Evolutionary conservation across 2,888 invertebrate species (phyloP).

Genomic region (Euclidia mi): DNA sequence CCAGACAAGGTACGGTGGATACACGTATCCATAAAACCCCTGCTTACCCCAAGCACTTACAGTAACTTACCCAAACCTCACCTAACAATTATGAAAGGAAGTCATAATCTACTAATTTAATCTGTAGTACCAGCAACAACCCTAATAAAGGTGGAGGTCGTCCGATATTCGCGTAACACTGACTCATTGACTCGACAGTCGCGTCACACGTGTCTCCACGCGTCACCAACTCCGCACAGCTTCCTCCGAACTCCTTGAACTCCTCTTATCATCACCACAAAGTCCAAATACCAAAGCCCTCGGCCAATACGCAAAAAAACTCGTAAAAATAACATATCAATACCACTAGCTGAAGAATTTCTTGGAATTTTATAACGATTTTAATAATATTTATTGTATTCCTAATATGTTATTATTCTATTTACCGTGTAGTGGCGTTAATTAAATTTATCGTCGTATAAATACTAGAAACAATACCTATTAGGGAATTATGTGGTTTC

Average conservation of each 20-base stretch:
- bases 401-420: neutral
- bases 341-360: neutral
- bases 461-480: neutral
- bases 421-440: too few species aligned
- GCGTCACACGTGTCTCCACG: neutral
- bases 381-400: neutral
- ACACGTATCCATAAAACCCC: too few species aligned
- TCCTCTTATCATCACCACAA: conserved; percentile 39
- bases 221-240: conserved; percentile 3
- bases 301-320: conserved; percentile 37
- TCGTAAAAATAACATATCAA: neutral
- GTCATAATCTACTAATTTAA: too few species aligned
- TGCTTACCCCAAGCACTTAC: neutral
- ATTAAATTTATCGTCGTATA: too few species aligned
- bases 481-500: too few species aligned
- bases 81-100: too few species aligned
- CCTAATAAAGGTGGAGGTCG: conserved; percentile 38
- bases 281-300: conserved; percentile 37
- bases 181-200: conserved; percentile 46
- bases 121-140: conserved; percentile 15
- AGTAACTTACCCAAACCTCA: too few species aligned
- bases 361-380: neutral
- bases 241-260: conserved; percentile 39
- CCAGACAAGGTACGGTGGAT: too few species aligned
- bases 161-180: conserved; percentile 40